A percentile compares a stretch with the other conserved stretches of the same genome.
Conservation (phyloP, 2,113 vertebrate species). For the Cheirogaleus medius region DNA sequence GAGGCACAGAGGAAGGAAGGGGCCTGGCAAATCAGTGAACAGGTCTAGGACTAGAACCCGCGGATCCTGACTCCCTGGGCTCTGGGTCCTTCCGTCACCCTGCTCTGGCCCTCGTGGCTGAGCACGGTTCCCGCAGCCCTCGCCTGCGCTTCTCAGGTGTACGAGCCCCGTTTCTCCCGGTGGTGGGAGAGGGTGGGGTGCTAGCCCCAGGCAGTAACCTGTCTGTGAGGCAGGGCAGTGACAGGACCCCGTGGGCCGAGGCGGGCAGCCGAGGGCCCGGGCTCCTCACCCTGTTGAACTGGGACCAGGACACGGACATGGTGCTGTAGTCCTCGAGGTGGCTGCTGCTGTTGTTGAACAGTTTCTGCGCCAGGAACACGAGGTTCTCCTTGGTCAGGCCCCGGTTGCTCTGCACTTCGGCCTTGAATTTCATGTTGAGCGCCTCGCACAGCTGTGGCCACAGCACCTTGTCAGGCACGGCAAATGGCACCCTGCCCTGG, state of each 20-base stretch:
- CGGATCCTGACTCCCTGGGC: neutral
- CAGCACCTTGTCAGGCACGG: constrained; percentile 95
- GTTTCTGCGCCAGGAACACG: constrained; percentile 96
- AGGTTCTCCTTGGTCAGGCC: constrained; percentile 96
- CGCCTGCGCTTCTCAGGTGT: neutral
- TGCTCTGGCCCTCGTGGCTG: neutral
- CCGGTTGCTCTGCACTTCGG: constrained; percentile 95
- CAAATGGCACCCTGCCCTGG: constrained; percentile 95
- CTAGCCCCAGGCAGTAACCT: neutral
- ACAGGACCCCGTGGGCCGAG: neutral
- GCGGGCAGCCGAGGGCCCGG: fast-evolving
- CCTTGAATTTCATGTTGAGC: constrained; percentile 98
- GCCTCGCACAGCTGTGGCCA: constrained; percentile 96
- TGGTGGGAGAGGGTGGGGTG: neutral
- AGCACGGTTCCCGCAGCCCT: neutral
- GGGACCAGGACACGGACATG: constrained; percentile 98
- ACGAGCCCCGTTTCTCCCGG: neutral
- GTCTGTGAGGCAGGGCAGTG: constrained; percentile 77
- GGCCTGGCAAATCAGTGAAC: neutral
- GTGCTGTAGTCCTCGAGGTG: constrained; percentile 93
- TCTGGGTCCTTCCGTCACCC: fast-evolving
- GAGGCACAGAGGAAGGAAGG: neutral
- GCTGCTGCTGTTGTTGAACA: constrained; percentile 93
- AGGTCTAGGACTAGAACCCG: no score
- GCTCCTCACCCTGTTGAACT: constrained; percentile 95